A percentile compares a stretch with the other conserved stretches of the same genome.
Conservation (phyloP, 2,113 vertebrate species). For the Rana temporaria region DNA sequence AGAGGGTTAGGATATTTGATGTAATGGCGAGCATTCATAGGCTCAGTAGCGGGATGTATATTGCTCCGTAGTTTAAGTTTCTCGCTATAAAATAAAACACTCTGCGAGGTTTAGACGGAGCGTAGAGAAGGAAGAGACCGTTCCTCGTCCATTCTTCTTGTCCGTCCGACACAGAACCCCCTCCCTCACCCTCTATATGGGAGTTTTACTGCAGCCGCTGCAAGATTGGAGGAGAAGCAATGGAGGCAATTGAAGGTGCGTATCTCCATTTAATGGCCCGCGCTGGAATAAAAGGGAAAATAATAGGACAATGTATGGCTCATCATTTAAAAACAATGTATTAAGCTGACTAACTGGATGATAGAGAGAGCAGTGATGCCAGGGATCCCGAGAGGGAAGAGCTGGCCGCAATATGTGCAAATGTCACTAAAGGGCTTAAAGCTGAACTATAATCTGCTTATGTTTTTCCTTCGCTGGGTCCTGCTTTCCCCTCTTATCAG, state of each 20-base stretch:
- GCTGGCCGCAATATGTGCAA: not conserved
- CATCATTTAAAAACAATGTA: conserved; percentile 4
- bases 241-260: conserved; percentile 11
- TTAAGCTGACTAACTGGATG: not conserved
- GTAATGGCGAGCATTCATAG: not conserved
- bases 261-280: conserved; percentile 4
- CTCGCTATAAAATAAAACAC: conserved; percentile 26
- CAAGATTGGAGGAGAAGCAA: conserved; percentile 6
- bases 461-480: no score
- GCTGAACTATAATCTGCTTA: no score
- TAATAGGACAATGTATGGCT: not conserved
- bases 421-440: not conserved
- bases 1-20: not conserved
- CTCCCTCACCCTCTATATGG: not conserved
- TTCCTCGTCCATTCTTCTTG: not conserved
- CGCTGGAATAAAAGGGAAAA: conserved; percentile 18
- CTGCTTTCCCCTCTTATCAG: no score
- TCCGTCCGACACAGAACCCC: not conserved
- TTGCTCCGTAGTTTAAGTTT: not conserved
- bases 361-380: not conserved
- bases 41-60: conserved; percentile 13
- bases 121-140: not conserved
- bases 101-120: not conserved
- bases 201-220: conserved; percentile 6
- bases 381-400: not conserved